Conservation (phyloP, 2,888 invertebrate genomes). For the Ophion ellenae region DNA sequence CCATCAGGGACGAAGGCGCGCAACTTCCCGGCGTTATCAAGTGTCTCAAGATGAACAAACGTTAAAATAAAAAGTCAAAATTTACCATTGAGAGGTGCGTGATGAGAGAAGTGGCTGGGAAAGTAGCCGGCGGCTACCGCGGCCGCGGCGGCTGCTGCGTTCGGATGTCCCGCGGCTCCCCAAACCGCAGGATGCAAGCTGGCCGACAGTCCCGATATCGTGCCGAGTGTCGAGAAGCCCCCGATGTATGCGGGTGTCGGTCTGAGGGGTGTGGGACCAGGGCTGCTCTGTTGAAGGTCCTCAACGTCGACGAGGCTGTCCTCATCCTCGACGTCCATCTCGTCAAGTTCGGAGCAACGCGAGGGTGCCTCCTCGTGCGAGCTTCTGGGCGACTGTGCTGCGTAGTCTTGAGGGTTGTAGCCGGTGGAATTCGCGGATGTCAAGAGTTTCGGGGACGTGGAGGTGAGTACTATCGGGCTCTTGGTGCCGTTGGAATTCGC, state of each 20-base stretch:
- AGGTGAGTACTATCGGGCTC: conserved; percentile 35
- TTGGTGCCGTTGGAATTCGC: conserved; percentile 49
- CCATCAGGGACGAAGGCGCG: too few relatives aligned
- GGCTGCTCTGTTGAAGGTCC: conserved; percentile 84
- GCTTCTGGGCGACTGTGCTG: conserved; percentile 78
- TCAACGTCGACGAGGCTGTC: conserved; percentile 92
- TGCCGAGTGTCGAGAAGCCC: conserved; percentile 77
- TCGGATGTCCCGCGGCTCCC: conserved; percentile 77
- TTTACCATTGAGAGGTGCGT: conserved; percentile 79
- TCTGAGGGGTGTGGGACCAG: conserved; percentile 76
- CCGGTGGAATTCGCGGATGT: conserved; percentile 14
- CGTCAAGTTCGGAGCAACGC: conserved; percentile 84
- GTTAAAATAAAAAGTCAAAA: conserved; percentile 6
- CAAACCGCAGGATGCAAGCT: conserved; percentile 79
- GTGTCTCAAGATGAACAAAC: background rate
- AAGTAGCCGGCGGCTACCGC: conserved; percentile 78
- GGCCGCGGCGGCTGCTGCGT: conserved; percentile 74
- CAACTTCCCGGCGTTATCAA: too few relatives aligned
- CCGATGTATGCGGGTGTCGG: conserved; percentile 81
- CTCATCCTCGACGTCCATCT: conserved; percentile 87
- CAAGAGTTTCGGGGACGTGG: conserved; percentile 66
- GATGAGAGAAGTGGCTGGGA: conserved; percentile 80
- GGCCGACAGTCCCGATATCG: conserved; percentile 75
- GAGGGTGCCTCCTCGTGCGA: conserved; percentile 76
- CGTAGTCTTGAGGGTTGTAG: conserved; percentile 67